Percentiles rank a stretch among this genome's conserved stretches.
Evolutionary conservation across 1,140 invertebrate species (phyloP).

Genomic region (Drosophila kohkoa): DNA sequence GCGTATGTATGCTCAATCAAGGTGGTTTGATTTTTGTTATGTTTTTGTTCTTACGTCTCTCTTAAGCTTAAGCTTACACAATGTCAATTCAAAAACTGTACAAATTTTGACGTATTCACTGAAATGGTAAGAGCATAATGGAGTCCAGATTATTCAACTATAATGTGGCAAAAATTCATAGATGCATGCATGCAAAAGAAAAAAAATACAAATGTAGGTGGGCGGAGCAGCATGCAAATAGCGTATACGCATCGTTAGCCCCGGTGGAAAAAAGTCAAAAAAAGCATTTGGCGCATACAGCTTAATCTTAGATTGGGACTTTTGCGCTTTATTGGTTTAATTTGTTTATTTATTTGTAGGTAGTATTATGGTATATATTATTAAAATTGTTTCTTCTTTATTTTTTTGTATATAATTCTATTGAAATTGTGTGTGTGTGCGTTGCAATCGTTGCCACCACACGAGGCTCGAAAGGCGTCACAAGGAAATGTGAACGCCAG

Average conservation of each 20-base stretch:
- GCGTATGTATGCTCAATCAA: conserved; percentile 53
- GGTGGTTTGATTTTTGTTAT: conserved; percentile 42
- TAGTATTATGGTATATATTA: conserved; percentile 30
- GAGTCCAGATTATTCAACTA: conserved; percentile 49
- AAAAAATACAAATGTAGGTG: conserved; percentile 12
- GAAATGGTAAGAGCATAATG: conserved; percentile 76
- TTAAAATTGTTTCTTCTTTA: conserved; percentile 22
- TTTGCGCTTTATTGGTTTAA: conserved; percentile 25
- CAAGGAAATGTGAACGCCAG: conserved; percentile 7
- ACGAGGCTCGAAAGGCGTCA: conserved; percentile 12
- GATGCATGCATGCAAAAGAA: conserved; percentile 3
- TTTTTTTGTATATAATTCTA: conserved; percentile 38
- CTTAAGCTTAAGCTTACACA: conserved; percentile 61
- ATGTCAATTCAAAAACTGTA: conserved; percentile 73
- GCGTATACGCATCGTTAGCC: conserved; percentile 4
- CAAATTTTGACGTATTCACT: conserved; percentile 68
- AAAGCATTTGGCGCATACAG: conserved; percentile 29
- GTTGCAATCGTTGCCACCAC: conserved; percentile 18
- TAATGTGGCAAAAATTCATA: conserved; percentile 26
- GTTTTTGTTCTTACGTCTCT: conserved; percentile 37
- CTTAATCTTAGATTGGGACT: conserved; percentile 40
- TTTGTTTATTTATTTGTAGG: conserved; percentile 30
- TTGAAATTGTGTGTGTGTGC: conserved; percentile 35
- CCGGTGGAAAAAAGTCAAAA: conserved; percentile 32
- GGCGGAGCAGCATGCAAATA: conserved; percentile 12